These are phyloP conservation scores for Arenicola marina DNA, from an alignment of 2,888 invertebrate species.

Conservation along the genomic window DNA sequence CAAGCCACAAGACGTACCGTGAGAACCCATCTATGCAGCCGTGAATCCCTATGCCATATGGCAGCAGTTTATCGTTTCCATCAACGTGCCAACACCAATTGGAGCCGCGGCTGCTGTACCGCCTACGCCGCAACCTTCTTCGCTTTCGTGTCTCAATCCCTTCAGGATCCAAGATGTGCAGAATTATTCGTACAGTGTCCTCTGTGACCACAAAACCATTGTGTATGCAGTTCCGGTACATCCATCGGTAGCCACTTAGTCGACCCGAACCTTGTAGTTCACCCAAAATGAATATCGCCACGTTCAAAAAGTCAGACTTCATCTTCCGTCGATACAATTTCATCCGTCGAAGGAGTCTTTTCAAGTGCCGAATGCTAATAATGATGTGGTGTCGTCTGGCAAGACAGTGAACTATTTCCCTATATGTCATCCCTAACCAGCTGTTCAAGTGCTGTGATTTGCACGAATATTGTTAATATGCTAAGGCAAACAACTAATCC, in stretches of 20 bases:
- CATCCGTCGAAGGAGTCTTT: no score
- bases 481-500: no score
- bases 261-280: background rate
- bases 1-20: background rate
- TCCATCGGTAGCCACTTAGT: background rate
- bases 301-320: slow-evolving; percentile 1
- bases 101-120: background rate
- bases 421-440: no score
- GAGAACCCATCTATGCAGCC: background rate
- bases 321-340: no score
- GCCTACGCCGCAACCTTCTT: background rate
- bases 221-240: background rate
- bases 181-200: background rate
- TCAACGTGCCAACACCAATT: background rate
- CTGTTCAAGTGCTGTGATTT: no score
- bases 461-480: no score
- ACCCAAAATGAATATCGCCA: background rate
- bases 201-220: background rate
- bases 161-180: background rate
- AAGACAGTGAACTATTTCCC: no score
- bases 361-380: no score
- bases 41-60: background rate
- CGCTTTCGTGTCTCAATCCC: background rate
- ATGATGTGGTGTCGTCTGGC: no score
- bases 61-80: background rate